A percentile compares a stretch with the other conserved stretches of the same genome.
Evolutionary conservation across 2,113 vertebrate species (phyloP).

Genomic region (Podilymbus podiceps): DNA sequence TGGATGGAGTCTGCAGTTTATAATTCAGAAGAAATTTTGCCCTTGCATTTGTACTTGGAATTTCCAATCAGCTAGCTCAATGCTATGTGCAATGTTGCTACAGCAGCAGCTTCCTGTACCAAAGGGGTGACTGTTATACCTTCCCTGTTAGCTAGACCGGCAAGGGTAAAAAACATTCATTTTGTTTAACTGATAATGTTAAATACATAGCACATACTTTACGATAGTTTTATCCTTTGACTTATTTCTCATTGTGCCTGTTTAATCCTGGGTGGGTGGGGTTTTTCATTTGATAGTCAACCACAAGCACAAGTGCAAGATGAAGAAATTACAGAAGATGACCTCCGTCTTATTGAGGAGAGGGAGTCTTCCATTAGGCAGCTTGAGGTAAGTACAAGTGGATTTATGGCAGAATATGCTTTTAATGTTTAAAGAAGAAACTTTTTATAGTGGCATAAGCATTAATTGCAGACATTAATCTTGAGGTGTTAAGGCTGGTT

Average conservation of each 20-base stretch:
- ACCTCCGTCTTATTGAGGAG: conserved; percentile 91
- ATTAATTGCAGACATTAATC: background rate
- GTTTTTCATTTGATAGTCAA: conserved; percentile 47
- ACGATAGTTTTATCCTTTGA: background rate
- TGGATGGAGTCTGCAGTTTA: background rate
- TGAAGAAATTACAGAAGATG: conserved; percentile 91
- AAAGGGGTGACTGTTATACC: background rate
- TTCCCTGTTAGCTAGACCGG: background rate
- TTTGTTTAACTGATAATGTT: background rate
- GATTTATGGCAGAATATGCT: background rate
- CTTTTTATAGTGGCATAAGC: background rate
- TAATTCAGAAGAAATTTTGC: background rate
- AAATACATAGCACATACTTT: no score
- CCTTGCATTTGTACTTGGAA: background rate
- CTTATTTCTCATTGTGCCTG: background rate
- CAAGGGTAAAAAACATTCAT: background rate
- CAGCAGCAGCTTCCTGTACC: background rate
- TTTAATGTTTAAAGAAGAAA: background rate
- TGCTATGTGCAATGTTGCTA: background rate
- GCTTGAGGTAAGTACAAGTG: conserved; percentile 81
- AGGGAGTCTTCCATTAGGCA: conserved; percentile 89
- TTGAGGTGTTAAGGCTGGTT: background rate
- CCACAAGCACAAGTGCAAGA: conserved; percentile 83
- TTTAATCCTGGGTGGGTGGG: background rate
- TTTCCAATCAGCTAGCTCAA: background rate